These are phyloP conservation scores for Terebella lapidaria DNA, from an alignment of 2,888 invertebrate species.

Conservation along the genomic window DNA sequence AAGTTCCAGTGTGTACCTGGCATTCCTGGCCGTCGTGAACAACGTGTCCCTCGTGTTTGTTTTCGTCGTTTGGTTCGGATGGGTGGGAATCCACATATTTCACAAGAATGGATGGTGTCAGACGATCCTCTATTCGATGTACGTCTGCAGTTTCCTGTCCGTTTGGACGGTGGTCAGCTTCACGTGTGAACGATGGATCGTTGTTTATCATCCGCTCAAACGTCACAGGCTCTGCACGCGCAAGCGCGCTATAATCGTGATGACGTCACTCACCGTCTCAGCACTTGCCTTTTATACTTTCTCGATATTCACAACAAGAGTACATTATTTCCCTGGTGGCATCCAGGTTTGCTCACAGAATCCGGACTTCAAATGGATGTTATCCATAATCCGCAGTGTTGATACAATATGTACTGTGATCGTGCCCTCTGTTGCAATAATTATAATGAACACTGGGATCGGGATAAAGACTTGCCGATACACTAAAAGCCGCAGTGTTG, in stretches of 20 bases:
- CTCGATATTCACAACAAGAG: conserved; percentile 17
- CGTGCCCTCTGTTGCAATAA: conserved; percentile 22
- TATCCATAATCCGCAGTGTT: conserved; percentile 15
- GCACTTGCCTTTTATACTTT: conserved; percentile 20
- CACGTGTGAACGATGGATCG: conserved; percentile 24
- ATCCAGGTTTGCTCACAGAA: neutral
- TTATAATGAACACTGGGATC: conserved; percentile 24
- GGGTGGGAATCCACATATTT: conserved; percentile 32
- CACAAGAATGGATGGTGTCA: conserved; percentile 64
- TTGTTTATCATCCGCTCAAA: conserved; percentile 23
- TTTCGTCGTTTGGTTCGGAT: conserved; percentile 53
- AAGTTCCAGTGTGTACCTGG: conserved; percentile 74
- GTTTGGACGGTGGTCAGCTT: conserved; percentile 26
- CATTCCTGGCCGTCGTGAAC: conserved; percentile 73
- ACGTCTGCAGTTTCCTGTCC: conserved; percentile 32
- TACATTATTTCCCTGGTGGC: neutral
- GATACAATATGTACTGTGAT: conserved; percentile 22
- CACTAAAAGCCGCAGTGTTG: conserved; percentile 9
- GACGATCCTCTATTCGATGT: conserved; percentile 66
- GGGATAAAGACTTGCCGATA: conserved; percentile 22
- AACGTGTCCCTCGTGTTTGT: conserved; percentile 68
- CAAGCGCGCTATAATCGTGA: conserved; percentile 19
- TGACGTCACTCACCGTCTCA: conserved; percentile 13
- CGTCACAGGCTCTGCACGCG: conserved; percentile 23
- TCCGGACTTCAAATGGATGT: neutral